Conservation (phyloP, 2,888 invertebrate species). For the Lasius platythorax region DNA sequence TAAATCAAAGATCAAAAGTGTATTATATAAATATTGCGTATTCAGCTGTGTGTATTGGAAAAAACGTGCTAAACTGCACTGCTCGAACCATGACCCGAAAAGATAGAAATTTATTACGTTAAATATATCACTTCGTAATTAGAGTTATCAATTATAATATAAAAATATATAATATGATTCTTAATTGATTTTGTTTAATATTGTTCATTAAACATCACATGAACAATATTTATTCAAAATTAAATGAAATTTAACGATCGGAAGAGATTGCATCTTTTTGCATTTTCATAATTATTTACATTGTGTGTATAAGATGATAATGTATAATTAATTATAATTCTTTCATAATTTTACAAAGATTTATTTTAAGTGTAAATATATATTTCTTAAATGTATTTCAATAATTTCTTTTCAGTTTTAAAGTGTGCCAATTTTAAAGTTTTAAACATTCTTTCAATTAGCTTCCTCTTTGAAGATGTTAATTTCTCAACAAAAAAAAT, state of each 20-base stretch:
- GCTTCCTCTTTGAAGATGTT: neutral
- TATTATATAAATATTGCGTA: neutral
- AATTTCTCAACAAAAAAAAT: neutral
- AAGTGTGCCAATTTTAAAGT: neutral
- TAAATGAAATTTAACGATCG: neutral
- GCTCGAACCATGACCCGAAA: neutral
- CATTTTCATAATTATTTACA: neutral
- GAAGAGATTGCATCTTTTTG: neutral
- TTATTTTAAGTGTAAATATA: neutral
- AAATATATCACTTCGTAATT: neutral
- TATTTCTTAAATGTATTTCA: neutral
- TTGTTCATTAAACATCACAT: neutral
- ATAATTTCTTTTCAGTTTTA: neutral
- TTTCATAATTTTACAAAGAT: neutral
- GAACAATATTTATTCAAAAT: neutral
- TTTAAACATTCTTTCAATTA: neutral
- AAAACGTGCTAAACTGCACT: neutral
- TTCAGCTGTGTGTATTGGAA: neutral
- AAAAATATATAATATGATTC: neutral
- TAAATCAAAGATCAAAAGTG: neutral
- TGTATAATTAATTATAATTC: neutral
- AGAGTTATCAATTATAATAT: neutral
- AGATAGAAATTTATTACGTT: neutral
- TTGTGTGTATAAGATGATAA: neutral
- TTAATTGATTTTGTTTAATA: neutral